These are phyloP conservation scores for Rotaria macrura DNA, from an alignment of 2,888 invertebrate species.

Conservation along the genomic window DNA sequence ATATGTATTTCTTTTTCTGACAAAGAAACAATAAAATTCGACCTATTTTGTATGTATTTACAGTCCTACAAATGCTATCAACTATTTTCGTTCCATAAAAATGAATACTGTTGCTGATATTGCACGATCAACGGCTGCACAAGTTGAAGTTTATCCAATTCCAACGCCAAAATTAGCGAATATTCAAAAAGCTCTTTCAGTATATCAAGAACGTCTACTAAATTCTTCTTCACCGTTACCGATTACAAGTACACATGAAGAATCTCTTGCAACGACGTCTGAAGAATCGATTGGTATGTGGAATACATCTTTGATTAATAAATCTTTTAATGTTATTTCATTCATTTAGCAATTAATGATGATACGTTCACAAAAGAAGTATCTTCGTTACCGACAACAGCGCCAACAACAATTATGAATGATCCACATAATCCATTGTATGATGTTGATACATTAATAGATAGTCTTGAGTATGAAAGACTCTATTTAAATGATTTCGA, in stretches of 20 bases:
- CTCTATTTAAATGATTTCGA: background rate
- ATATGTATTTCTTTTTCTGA: background rate
- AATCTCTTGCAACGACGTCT: background rate
- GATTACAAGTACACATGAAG: background rate
- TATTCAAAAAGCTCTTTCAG: background rate
- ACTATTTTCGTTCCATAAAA: background rate
- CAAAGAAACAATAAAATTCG: too few relatives aligned
- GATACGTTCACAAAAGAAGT: background rate
- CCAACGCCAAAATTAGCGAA: slow-evolving; percentile 2
- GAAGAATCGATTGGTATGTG: background rate
- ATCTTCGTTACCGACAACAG: background rate
- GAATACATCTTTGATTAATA: background rate
- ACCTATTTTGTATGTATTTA: too few relatives aligned
- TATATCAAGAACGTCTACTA: background rate
- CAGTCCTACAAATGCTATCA: background rate
- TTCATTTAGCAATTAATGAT: background rate
- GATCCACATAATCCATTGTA: background rate
- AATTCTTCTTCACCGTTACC: background rate
- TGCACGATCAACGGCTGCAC: background rate
- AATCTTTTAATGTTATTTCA: background rate
- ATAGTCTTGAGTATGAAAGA: slow-evolving; percentile 1
- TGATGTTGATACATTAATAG: slow-evolving; percentile 11
- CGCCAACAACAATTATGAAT: background rate
- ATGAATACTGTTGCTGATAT: background rate
- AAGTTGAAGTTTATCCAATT: background rate